Conservation (phyloP, 2,797 vertebrate genomes). For the Streptopelia turtur region DNA sequence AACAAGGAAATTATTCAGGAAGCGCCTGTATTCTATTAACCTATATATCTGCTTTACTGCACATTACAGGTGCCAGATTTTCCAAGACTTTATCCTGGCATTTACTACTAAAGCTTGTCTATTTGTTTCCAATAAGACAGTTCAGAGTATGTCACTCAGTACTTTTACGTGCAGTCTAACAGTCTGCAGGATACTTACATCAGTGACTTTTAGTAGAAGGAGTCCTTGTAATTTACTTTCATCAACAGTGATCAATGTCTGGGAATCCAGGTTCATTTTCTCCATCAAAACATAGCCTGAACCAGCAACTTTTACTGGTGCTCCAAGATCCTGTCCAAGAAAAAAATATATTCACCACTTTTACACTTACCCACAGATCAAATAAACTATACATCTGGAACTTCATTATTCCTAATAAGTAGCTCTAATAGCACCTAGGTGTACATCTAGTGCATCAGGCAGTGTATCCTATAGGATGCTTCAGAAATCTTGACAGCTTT, state of each 20-base stretch:
- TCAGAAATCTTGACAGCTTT: background rate
- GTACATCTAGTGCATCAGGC: background rate
- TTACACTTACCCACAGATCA: background rate
- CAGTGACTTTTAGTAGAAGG: slow-evolving; percentile 68
- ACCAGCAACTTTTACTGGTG: slow-evolving; percentile 75
- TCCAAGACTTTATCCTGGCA: background rate
- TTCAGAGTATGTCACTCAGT: background rate
- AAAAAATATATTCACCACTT: background rate
- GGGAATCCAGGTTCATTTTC: slow-evolving; percentile 68
- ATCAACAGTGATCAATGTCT: slow-evolving; percentile 71
- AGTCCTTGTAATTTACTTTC: slow-evolving; percentile 69
- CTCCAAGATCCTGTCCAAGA: slow-evolving; percentile 77
- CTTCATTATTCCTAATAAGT: background rate
- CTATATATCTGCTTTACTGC: background rate
- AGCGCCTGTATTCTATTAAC: background rate
- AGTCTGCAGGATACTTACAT: slow-evolving; percentile 65
- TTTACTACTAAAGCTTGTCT: background rate
- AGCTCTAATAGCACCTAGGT: background rate
- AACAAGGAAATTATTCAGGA: background rate
- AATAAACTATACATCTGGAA: background rate
- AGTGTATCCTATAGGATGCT: background rate
- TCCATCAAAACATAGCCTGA: slow-evolving; percentile 75
- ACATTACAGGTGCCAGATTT: background rate
- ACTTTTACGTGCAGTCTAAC: background rate
- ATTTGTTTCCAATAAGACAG: background rate